These are phyloP conservation scores for Nebria brevicollis DNA, from an alignment of 2,888 invertebrate species.

Conservation along the genomic window DNA sequence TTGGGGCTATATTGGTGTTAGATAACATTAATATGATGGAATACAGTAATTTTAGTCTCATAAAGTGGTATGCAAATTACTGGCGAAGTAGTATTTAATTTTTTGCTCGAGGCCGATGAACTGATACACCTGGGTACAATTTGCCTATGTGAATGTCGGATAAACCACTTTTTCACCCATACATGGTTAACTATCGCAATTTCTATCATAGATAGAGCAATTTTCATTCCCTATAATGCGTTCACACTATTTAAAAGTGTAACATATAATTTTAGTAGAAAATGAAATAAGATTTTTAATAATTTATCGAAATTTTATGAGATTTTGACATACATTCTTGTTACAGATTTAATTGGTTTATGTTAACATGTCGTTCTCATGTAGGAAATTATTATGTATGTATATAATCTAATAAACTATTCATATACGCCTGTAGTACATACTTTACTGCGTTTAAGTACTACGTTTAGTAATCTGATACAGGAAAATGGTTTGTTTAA, in stretches of 20 bases:
- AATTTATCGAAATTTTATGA: no score
- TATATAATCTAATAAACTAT: no score
- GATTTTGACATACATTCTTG: no score
- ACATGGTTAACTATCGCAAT: background rate
- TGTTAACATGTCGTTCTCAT: no score
- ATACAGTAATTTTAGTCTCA: background rate
- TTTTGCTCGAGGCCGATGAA: constrained; percentile 28
- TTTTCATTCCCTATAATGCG: background rate
- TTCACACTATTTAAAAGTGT: background rate
- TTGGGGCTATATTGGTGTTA: background rate
- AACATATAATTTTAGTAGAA: no score
- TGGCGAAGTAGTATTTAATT: constrained; percentile 16
- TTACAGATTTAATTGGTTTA: no score
- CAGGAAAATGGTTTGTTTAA: no score
- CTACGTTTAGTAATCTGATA: no score
- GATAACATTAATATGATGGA: background rate
- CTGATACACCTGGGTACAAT: background rate
- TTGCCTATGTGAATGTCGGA: background rate
- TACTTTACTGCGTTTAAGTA: no score
- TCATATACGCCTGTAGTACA: no score
- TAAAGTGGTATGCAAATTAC: constrained; percentile 24
- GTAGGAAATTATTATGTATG: no score
- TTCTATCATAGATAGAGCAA: background rate
- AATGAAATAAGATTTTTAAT: no score
- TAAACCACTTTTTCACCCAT: background rate